Conservation (phyloP, 2,888 invertebrate species). For the Sacculina carcini region DNA sequence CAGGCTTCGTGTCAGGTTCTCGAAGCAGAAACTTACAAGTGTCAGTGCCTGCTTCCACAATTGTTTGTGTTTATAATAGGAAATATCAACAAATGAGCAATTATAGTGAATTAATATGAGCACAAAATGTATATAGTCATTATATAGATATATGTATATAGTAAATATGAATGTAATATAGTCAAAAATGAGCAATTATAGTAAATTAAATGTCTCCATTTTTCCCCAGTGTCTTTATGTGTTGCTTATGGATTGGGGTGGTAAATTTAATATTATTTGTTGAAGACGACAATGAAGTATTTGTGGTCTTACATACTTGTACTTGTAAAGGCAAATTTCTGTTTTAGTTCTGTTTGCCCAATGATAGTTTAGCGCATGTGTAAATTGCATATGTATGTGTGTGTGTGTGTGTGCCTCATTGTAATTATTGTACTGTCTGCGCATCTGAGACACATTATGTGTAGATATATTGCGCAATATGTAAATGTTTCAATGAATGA, state of each 20-base stretch:
- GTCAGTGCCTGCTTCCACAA: conserved; percentile 21
- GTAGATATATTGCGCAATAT: conserved; percentile 1
- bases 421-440: neutral
- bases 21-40: conserved; percentile 83
- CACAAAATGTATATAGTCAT: no score
- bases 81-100: no score
- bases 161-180: no score
- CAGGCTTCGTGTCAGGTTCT: conserved; percentile 88
- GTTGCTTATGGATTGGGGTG: no score
- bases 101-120: no score
- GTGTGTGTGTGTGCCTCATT: conserved; percentile 9
- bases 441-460: conserved; percentile 3
- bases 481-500: conserved; percentile 3
- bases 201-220: no score
- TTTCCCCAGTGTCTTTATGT: no score
- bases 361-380: neutral
- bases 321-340: neutral
- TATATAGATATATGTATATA: no score
- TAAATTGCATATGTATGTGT: neutral
- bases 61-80: no score
- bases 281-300: neutral
- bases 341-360: neutral
- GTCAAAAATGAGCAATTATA: no score
- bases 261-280: neutral
- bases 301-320: no score